phyloP scores from a whole-genome alignment of 2,113 vertebrate species.

The Petroica traversi region DNA sequence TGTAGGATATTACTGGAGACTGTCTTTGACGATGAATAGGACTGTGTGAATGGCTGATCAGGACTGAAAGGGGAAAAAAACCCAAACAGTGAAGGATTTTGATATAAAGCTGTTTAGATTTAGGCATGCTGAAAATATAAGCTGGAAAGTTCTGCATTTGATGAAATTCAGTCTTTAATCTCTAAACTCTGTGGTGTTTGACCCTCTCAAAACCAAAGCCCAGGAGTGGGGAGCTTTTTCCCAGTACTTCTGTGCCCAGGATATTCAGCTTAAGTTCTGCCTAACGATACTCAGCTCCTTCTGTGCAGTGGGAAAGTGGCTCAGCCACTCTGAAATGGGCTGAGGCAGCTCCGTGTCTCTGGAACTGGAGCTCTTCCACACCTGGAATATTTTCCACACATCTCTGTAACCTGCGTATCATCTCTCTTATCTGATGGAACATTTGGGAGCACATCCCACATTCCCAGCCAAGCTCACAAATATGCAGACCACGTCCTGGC shows the following conservation, averaged over 20 bases:
- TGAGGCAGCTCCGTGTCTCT: neutral
- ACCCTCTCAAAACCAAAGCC: neutral
- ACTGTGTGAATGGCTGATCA: neutral
- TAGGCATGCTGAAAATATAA: neutral
- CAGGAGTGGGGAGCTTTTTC: neutral
- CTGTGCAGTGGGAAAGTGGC: neutral
- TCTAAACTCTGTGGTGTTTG: neutral
- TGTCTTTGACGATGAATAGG: neutral
- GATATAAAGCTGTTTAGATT: neutral
- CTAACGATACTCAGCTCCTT: neutral
- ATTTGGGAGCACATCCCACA: neutral
- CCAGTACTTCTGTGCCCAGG: neutral
- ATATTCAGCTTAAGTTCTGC: neutral
- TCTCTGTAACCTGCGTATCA: neutral
- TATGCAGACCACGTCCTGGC: neutral
- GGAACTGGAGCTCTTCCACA: neutral
- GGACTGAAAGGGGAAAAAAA: neutral
- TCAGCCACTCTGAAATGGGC: neutral
- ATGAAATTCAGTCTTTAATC: neutral
- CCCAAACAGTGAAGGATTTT: neutral
- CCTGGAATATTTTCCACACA: neutral
- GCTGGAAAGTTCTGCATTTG: neutral
- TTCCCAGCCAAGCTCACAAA: neutral
- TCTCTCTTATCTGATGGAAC: neutral
- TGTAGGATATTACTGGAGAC: neutral